Base-by-base conservation (phyloP, 2,888 invertebrate genomes). In the Anoplius nigerrimus region DNA sequence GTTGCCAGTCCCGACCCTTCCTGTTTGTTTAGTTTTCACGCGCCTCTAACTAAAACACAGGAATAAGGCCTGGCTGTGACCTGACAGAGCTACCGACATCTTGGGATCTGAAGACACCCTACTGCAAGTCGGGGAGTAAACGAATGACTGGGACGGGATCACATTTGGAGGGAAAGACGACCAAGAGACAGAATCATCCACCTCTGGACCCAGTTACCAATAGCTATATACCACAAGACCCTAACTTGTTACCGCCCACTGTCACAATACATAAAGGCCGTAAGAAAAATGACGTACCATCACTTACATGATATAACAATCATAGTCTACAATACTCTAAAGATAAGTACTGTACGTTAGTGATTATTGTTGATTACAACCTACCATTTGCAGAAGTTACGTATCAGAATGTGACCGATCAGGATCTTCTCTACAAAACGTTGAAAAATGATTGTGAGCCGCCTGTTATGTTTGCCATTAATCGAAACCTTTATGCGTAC, bases 11-110 rank as follows among this genome's bases (percentile, higher is more conserved):
- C 66, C 48, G 64, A 59, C 80, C 82, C 71, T 72, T 87, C 87
- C 84, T 84, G 78, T 86, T 84, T 86, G 79, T 86, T 86, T 86
- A 79, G 78, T 80, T 83, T 86, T 84, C 79, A 87, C 83, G 85
- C 82, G 82, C 83, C 81, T 85, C 71, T 86, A 85, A 85, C 82
- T 84, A 86, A 87, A 87, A 88, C 84, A 88, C 86, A 88, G 88
- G 88, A 88, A 95, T 97, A 84, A 91, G 95, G 67, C 96, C 96
- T 45, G 95, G 96, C 73, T 95, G 95, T 84, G 96, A 96, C 90
- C 90, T 96, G 82, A 94, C 95, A 66, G 94, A 94, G 87, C 90
- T 95, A 75, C 95, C 95, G 86, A 93, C 91, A 82, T 91, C 91
- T 84, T 92, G 92, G 91, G 90, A 90, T 78, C 82, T 89, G 74